Evolutionary conservation across 1,140 invertebrate species (phyloP).

Genomic region (Brachystomella parvula): DNA sequence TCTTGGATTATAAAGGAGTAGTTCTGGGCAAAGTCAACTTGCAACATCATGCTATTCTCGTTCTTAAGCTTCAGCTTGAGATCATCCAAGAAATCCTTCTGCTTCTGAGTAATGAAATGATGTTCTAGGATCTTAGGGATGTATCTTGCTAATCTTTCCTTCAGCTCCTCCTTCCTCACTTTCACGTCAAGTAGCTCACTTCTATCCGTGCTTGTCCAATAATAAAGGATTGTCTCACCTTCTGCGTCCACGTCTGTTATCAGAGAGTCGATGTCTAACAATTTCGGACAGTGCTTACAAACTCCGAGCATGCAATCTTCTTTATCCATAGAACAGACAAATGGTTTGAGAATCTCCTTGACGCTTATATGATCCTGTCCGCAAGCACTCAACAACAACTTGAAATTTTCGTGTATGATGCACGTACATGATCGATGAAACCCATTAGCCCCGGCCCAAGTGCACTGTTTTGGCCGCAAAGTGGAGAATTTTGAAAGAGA

Average conservation of each 20-base stretch:
- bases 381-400: neutral
- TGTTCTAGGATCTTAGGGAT: slow-evolving; percentile 6
- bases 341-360: neutral
- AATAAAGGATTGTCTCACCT: neutral
- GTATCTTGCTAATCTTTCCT: no score
- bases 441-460: neutral
- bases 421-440: slow-evolving; percentile 1
- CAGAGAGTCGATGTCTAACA: neutral
- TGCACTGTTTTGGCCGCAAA: slow-evolving; percentile 12
- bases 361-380: neutral
- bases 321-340: neutral
- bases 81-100: neutral
- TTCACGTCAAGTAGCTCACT: no score
- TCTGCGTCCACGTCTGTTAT: neutral
- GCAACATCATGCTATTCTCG: slow-evolving; percentile 10
- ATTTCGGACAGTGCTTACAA: slow-evolving; percentile 5
- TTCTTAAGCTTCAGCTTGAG: slow-evolving; percentile 23
- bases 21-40: slow-evolving; percentile 37
- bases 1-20: slow-evolving; percentile 32
- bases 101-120: slow-evolving; percentile 9
- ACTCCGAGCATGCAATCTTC: slow-evolving; percentile 7
- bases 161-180: neutral
- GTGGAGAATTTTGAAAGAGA: slow-evolving; percentile 1
- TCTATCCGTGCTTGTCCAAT: slow-evolving; percentile 9
- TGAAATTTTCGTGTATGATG: slow-evolving; percentile 19